Conservation (phyloP, 2,888 invertebrate genomes). For the Lasioglossum calceatum region DNA sequence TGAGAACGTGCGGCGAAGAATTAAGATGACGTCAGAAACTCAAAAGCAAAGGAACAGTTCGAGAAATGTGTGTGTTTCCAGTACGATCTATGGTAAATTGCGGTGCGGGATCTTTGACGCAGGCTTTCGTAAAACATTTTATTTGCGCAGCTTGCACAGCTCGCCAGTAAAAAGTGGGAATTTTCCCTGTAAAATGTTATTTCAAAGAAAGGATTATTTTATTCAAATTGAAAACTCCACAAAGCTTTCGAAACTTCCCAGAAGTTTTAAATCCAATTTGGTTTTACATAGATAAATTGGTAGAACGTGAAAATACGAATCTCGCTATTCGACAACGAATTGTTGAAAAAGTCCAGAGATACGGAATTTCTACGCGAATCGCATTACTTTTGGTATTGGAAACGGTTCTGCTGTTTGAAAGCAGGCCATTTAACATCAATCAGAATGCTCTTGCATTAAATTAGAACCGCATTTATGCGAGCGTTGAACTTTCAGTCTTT, state of each 20-base stretch:
- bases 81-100: background rate
- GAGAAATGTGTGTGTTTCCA: constrained; percentile 24
- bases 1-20: constrained; percentile 10
- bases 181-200: background rate
- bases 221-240: background rate
- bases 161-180: background rate
- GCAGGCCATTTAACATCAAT: background rate
- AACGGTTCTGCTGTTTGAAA: background rate
- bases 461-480: constrained; percentile 8
- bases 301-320: background rate
- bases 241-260: background rate
- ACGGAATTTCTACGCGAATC: background rate
- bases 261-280: background rate
- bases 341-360: background rate
- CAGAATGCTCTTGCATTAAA: background rate
- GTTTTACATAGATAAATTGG: background rate
- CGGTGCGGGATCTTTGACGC: background rate
- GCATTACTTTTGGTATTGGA: background rate
- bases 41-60: background rate
- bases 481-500: background rate
- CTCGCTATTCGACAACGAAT: background rate
- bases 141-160: too few species aligned
- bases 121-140: background rate
- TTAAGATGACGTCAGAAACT: constrained; percentile 33
- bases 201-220: background rate